phyloP scores from a whole-genome alignment of 2,888 invertebrate species.

The Dasypolia templi region DNA sequence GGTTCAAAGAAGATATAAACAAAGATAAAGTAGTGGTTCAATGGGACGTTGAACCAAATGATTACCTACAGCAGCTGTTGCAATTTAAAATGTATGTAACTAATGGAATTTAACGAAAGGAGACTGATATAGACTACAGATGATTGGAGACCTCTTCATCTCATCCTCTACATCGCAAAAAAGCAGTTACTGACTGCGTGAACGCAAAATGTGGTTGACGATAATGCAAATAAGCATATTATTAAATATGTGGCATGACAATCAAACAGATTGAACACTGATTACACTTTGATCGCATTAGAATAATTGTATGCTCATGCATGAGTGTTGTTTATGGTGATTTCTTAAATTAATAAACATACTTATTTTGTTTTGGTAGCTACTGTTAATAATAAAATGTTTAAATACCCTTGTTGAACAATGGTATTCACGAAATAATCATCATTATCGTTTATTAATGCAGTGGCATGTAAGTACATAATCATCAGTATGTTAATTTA shows the following conservation, averaged over 20 bases:
- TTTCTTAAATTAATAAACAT: background rate
- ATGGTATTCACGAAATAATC: background rate
- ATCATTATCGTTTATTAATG: slow-evolving; percentile 16
- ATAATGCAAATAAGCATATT: slow-evolving; percentile 5
- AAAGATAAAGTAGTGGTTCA: background rate
- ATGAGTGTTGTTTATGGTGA: background rate
- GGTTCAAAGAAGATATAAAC: background rate
- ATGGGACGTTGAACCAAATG: too few relatives aligned
- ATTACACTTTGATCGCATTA: slow-evolving; percentile 23
- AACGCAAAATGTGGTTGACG: background rate
- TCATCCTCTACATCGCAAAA: too few relatives aligned
- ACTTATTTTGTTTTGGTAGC: background rate
- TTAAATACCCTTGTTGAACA: background rate
- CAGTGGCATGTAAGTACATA: background rate
- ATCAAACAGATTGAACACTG: slow-evolving; percentile 3
- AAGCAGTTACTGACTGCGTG: too few relatives aligned
- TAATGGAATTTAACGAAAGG: background rate
- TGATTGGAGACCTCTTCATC: background rate
- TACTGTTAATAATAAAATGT: background rate
- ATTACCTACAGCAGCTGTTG: too few relatives aligned
- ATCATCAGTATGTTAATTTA: background rate
- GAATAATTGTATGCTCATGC: background rate
- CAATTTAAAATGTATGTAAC: too few relatives aligned
- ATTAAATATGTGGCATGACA: background rate
- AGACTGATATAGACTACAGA: background rate